Conservation (phyloP, 2,113 vertebrate species). For the Recurvirostra avosetta region DNA sequence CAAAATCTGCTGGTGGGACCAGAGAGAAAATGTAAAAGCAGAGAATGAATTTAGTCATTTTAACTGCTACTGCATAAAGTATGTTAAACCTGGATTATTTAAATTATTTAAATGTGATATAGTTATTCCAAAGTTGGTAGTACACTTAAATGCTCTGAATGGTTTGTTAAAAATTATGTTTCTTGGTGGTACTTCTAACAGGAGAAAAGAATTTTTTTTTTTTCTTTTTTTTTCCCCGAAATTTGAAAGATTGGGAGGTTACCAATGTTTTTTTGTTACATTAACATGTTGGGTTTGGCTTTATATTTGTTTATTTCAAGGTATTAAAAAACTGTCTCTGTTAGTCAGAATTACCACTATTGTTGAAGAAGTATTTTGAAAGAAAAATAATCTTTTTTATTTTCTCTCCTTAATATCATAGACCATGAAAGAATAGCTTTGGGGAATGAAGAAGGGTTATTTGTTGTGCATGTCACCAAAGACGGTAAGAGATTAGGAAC, state of each 20-base stretch:
- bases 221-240: neutral
- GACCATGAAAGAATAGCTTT: conserved; percentile 97
- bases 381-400: neutral
- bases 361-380: neutral
- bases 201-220: neutral
- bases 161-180: neutral
- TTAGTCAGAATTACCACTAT: neutral
- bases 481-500: conserved; percentile 84
- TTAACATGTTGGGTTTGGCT: neutral
- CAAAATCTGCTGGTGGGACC: neutral
- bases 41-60: neutral
- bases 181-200: neutral
- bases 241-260: neutral
- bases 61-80: neutral
- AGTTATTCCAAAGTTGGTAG: neutral
- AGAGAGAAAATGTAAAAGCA: neutral
- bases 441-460: conserved; percentile 97
- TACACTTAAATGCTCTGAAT: neutral
- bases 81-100: neutral
- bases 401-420: conserved; percentile 53
- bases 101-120: neutral
- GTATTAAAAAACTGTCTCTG: neutral
- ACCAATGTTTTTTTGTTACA: neutral
- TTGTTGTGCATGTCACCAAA: conserved; percentile 96
- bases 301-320: neutral